Conservation (phyloP, 2,113 vertebrate species). For the Heterotis niloticus region DNA sequence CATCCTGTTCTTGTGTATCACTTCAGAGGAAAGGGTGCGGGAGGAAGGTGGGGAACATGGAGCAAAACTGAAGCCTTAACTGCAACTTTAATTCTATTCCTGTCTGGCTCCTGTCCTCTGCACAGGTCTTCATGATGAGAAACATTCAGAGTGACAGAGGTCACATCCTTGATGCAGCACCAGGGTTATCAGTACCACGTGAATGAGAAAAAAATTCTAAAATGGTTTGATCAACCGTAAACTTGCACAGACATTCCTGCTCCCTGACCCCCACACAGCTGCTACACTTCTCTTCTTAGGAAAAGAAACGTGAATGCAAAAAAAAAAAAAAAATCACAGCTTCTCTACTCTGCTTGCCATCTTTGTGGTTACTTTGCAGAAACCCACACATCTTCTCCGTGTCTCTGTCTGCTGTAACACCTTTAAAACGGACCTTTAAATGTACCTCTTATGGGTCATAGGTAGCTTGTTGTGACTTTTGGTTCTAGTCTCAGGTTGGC, state of each 20-base stretch:
- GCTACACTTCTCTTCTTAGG: conserved; percentile 5
- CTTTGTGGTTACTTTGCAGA: background rate
- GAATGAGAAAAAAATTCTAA: too few relatives aligned
- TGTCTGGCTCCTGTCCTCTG: background rate
- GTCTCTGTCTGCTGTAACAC: background rate
- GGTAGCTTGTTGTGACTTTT: background rate
- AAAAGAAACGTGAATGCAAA: too few relatives aligned
- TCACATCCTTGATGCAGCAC: too few relatives aligned
- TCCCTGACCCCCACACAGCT: background rate
- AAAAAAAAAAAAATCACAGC: background rate
- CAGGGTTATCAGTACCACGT: too few relatives aligned
- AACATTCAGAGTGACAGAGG: too few relatives aligned
- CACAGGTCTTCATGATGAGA: too few relatives aligned
- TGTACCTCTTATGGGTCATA: background rate
- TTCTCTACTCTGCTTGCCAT: background rate
- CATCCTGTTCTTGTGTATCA: background rate
- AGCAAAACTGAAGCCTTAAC: too few relatives aligned
- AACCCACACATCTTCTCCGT: background rate
- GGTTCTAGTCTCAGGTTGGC: background rate
- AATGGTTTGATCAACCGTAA: too few relatives aligned
- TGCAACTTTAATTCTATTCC: too few relatives aligned
- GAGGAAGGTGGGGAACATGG: too few relatives aligned
- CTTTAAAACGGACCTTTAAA: background rate
- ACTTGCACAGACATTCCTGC: too few relatives aligned
- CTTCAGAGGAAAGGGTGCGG: too few relatives aligned